Percentiles rank a stretch among this genome's conserved stretches.
Evolutionary conservation across 2,113 vertebrate genomes (phyloP).

Genomic region (Noctilio leporinus): DNA sequence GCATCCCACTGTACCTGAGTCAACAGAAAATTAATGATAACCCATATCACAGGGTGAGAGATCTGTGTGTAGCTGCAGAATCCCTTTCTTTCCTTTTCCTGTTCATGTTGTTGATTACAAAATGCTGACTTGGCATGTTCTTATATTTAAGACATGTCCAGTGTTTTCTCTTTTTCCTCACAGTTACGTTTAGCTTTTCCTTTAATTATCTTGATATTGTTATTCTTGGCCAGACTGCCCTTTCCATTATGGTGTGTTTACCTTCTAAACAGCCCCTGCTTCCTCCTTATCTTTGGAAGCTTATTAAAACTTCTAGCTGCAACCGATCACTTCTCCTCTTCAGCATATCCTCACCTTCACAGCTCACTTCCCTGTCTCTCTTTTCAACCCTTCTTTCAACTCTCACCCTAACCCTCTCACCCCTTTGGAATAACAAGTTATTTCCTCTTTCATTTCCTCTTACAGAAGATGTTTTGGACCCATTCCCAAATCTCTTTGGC

Average conservation of each 20-base stretch:
- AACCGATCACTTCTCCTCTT: slow-evolving; percentile 42
- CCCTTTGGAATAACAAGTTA: slow-evolving; percentile 78
- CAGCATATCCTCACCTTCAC: slow-evolving; percentile 67
- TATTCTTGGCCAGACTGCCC: slow-evolving; percentile 69
- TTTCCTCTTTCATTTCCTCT: slow-evolving; percentile 86
- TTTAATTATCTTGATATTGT: slow-evolving; percentile 76
- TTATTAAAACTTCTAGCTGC: slow-evolving; percentile 65
- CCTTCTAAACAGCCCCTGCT: slow-evolving; percentile 60
- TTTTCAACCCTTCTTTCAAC: slow-evolving; percentile 70
- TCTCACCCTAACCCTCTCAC: slow-evolving; percentile 72
- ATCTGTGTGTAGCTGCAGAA: slow-evolving; percentile 13
- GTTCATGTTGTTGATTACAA: slow-evolving; percentile 55
- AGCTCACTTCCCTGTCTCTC: slow-evolving; percentile 70
- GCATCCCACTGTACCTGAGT: slow-evolving; percentile 37
- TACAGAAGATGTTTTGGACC: slow-evolving; percentile 85
- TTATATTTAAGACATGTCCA: slow-evolving; percentile 55
- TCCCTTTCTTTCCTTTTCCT: slow-evolving; percentile 67
- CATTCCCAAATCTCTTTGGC: slow-evolving; percentile 82
- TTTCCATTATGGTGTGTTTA: slow-evolving; percentile 73
- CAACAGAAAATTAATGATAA: slow-evolving; percentile 57
- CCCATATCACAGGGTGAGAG: neutral
- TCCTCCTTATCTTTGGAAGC: slow-evolving; percentile 71
- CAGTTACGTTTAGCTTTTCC: slow-evolving; percentile 70
- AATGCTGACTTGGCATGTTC: slow-evolving; percentile 61
- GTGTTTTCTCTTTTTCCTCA: slow-evolving; percentile 62